Conservation (phyloP, 1,140 invertebrate genomes). For the Caenorhabditis elegans region DNA sequence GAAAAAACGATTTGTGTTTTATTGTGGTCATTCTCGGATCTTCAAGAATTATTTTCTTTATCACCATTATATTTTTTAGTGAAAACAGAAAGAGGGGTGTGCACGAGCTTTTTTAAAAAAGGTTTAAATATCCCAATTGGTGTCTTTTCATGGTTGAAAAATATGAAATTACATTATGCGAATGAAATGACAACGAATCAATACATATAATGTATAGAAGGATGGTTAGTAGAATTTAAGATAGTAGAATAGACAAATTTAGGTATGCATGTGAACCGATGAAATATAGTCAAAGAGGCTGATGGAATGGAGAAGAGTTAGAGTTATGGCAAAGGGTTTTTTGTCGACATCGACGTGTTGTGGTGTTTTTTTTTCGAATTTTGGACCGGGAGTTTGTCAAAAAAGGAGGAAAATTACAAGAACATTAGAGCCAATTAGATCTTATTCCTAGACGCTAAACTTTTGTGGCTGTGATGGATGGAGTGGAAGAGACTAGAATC, state of each 20-base stretch:
- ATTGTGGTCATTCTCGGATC: not conserved
- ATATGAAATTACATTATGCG: not conserved
- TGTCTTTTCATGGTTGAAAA: not conserved
- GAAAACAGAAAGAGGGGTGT: not conserved
- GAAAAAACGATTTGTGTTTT: not conserved
- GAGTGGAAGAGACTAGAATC: not conserved
- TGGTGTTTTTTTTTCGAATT: not conserved
- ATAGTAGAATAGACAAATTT: not conserved
- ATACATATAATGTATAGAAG: conserved; percentile 13
- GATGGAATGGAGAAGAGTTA: not conserved
- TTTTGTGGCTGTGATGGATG: not conserved
- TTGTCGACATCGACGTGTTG: not conserved
- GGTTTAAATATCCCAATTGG: not conserved
- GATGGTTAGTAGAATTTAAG: not conserved
- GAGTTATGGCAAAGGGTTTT: not conserved
- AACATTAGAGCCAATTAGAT: not conserved
- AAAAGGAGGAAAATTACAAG: not conserved
- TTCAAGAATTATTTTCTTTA: not conserved
- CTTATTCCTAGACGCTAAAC: too few relatives aligned
- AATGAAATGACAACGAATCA: not conserved
- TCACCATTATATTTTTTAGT: not conserved
- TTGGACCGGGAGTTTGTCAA: not conserved
- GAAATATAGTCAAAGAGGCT: not conserved
- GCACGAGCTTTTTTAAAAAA: not conserved
- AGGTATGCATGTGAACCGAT: not conserved